A percentile compares a stretch with the other conserved stretches of the same genome.
Evolutionary conservation across 2,113 vertebrate genomes (phyloP).

Genomic region (Tragelaphus imberbis): DNA sequence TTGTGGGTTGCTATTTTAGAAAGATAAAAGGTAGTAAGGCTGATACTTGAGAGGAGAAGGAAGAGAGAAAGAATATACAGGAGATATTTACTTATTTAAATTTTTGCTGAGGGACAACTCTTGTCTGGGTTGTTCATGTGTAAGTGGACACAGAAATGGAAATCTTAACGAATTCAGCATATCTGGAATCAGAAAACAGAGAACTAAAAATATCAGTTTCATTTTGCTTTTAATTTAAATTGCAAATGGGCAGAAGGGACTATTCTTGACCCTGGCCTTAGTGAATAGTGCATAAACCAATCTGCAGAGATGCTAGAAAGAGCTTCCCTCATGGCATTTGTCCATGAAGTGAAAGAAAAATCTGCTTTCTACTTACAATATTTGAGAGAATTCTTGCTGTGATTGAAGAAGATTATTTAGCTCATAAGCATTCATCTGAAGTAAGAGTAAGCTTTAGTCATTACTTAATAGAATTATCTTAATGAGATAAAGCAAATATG

Average conservation of each 20-base stretch:
- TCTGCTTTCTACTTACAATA: neutral
- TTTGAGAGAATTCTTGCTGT: neutral
- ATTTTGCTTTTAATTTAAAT: conserved; percentile 8
- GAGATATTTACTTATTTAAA: neutral
- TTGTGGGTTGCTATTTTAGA: neutral
- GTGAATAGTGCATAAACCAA: neutral
- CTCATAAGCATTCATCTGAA: neutral
- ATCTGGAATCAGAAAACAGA: neutral
- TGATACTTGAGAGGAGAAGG: neutral
- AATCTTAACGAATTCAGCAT: neutral
- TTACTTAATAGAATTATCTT: neutral
- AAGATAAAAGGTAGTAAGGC: neutral
- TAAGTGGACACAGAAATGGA: neutral
- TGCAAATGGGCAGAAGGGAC: neutral
- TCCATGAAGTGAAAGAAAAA: neutral
- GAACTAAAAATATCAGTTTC: neutral
- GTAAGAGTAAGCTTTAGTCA: neutral
- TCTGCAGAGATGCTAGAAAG: neutral
- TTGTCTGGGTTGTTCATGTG: neutral
- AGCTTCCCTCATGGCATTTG: neutral
- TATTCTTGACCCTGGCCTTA: neutral
- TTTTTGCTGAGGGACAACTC: neutral
- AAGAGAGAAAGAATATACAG: neutral
- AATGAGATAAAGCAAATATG: neutral
- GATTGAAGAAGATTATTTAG: neutral